Evolutionary conservation across 2,797 vertebrate species (phyloP).

Genomic region (Schizothorax lantsangensis): DNA sequence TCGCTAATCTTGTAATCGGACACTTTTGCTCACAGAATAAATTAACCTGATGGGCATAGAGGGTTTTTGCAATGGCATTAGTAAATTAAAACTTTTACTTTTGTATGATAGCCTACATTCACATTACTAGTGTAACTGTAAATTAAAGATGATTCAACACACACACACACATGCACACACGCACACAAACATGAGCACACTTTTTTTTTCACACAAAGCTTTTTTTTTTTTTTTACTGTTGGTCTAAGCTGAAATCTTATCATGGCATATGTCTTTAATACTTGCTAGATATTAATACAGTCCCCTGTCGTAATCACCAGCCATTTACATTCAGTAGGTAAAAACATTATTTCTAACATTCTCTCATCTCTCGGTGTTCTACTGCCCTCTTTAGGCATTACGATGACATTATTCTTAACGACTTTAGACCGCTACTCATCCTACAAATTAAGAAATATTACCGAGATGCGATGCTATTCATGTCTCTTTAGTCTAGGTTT

Average conservation of each 20-base stretch:
- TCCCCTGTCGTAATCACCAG: background rate
- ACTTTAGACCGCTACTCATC: background rate
- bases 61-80: background rate
- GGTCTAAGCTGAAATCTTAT: background rate
- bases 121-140: too few species aligned
- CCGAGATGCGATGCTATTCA: background rate
- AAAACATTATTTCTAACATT: background rate
- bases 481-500: background rate
- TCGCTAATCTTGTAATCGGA: background rate
- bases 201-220: background rate
- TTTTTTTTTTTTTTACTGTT: background rate
- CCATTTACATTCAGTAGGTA: background rate
- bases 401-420: background rate
- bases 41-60: background rate
- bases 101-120: background rate
- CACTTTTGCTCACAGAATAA: background rate
- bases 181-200: background rate
- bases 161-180: background rate
- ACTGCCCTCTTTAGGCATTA: conserved; percentile 33
- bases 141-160: background rate
- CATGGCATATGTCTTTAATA: background rate
- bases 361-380: background rate
- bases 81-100: background rate
- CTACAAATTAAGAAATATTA: background rate
- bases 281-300: background rate